Evolutionary conservation across 2,888 invertebrate genomes (phyloP).

Genomic region (Incurvaria masculella): DNA sequence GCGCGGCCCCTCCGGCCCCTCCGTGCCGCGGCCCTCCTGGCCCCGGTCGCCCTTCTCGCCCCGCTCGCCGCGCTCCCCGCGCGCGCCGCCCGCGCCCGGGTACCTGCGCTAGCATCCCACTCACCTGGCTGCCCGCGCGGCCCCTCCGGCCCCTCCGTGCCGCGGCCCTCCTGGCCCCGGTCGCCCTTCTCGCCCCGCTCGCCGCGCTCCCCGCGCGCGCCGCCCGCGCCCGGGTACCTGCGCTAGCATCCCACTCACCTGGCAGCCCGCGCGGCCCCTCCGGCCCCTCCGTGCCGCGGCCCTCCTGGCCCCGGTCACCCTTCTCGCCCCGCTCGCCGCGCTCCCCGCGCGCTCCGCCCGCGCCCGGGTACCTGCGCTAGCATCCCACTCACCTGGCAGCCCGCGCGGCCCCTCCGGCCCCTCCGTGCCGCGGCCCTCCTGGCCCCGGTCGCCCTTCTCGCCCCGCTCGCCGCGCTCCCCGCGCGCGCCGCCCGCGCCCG

Average conservation of each 20-base stretch:
- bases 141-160: slow-evolving; percentile 73
- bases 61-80: slow-evolving; percentile 57
- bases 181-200: slow-evolving; percentile 74
- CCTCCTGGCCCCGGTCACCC: slow-evolving; percentile 70
- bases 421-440: slow-evolving; percentile 71
- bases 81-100: slow-evolving; percentile 65
- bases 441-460: slow-evolving; percentile 69
- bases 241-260: slow-evolving; percentile 60
- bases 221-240: slow-evolving; percentile 64
- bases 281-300: slow-evolving; percentile 72
- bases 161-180: slow-evolving; percentile 66
- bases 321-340: slow-evolving; percentile 68
- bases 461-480: slow-evolving; percentile 62
- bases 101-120: slow-evolving; percentile 60
- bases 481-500: slow-evolving; percentile 66
- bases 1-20: slow-evolving; percentile 69
- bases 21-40: slow-evolving; percentile 69
- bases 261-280: slow-evolving; percentile 67
- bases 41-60: slow-evolving; percentile 75
- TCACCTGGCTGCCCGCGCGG: slow-evolving; percentile 66
- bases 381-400: slow-evolving; percentile 55
- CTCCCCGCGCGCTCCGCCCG: slow-evolving; percentile 55
- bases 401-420: slow-evolving; percentile 73
- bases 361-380: slow-evolving; percentile 67
- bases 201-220: slow-evolving; percentile 60